A percentile compares a stretch with the other conserved stretches of the same genome.
Evolutionary conservation across 1,140 invertebrate species (phyloP).

Genomic region (Drosophila subpulchrella): DNA sequence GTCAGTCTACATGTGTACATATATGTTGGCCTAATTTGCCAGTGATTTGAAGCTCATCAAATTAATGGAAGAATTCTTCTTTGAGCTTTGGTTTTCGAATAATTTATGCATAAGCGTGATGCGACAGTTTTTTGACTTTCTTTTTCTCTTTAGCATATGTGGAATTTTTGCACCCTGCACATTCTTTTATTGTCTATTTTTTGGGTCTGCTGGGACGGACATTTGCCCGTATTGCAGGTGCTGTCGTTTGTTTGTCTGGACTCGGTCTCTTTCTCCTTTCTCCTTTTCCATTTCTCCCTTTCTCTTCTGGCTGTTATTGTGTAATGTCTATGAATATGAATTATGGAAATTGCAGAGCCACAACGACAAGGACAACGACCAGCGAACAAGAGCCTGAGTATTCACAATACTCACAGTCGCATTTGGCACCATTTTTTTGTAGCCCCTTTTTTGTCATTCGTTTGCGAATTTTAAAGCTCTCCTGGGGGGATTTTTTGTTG

Average conservation of each 20-base stretch:
- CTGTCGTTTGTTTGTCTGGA: conserved; percentile 72
- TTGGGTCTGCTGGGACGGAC: conserved; percentile 44
- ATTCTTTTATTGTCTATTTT: conserved; percentile 31
- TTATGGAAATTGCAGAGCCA: conserved; percentile 79
- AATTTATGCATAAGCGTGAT: conserved; percentile 66
- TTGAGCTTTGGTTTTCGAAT: conserved; percentile 22
- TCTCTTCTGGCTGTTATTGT: conserved; percentile 32
- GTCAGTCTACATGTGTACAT: conserved; percentile 14
- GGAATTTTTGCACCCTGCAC: conserved; percentile 71
- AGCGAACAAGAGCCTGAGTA: conserved; percentile 35
- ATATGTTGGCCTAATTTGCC: conserved; percentile 54
- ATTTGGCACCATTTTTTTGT: conserved; percentile 47
- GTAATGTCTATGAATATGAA: conserved; percentile 81
- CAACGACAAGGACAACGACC: conserved; percentile 64
- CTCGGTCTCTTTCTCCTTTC: conserved; percentile 21
- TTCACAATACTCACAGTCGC: conserved; percentile 45
- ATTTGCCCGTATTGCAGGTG: conserved; percentile 81
- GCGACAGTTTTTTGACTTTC: conserved; percentile 25
- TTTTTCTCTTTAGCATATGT: conserved; percentile 57
- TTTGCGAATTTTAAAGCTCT: conserved; percentile 44
- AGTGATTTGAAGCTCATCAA: conserved; percentile 57
- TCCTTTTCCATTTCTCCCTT: conserved; percentile 15
- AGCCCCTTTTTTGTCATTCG: conserved; percentile 27
- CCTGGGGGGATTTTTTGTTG: conserved; percentile 20
- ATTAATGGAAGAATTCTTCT: conserved; percentile 44